Base-by-base conservation (phyloP, 1,140 invertebrate species). In the Metopolophium dirhodum region DNA sequence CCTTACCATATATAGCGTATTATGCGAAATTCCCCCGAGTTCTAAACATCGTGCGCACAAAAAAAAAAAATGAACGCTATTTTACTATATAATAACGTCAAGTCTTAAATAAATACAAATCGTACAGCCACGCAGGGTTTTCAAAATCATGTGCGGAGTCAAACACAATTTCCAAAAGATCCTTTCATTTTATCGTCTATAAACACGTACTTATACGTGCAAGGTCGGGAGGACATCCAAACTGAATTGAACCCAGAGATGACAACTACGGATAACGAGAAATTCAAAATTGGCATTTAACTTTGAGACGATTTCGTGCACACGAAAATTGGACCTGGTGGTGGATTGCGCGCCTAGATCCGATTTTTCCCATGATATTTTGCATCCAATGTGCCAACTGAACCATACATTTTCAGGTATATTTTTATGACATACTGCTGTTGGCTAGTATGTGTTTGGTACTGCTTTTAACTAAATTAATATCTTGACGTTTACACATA, bases 61-160 rank as follows among this genome's bases (percentile, higher is more conserved):
- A 37, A 54, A 90, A 89, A 89, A n/a, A 57, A 90, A 22, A 2
- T 45, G 18, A n/a, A 88, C 87, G 49, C n/a, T 35, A 88, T 88
- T n/a, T 88, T 30, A 45, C 41, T 86, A 86, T 86, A 45, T 85
- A 85, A 41, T 49, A 87, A 45, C 47, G 14, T 68, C 30, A 47
- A 30, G 86, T 87, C 86, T 49, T 87, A n/a, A 87, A 26, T 87
- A 87, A 87, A 87, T 87, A n/a, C 45, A 49, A 87, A 49, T 87
- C 30, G 86, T 47, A 45, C 4, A 18, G 11, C 11, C 83, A 86
- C n/a, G 14, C 11, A 45, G 9, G 83, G 26, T 86, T 86, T 45
- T 86, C 26, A 86, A 86, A 86, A 26, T 45, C 41, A 35, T 45
- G 26, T 47, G 9, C 1, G 7, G 9, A 45, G 83, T 86, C 83